Conservation (phyloP, 2,888 invertebrate genomes). For the Lepetodrilus schrolli region DNA sequence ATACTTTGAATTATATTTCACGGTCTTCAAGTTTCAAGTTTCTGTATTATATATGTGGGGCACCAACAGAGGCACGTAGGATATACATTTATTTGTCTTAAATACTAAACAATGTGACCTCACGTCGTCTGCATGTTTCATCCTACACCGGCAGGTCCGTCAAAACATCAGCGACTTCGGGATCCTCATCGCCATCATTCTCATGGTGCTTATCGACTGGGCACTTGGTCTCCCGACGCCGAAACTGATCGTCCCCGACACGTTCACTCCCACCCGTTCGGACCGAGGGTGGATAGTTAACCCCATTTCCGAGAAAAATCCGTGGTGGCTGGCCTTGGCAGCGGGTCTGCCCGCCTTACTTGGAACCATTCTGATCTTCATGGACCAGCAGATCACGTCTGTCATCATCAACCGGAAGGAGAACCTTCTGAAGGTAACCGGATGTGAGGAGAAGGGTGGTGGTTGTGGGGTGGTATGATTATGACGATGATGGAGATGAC, state of each 20-base stretch:
- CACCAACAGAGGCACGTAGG: too few species aligned
- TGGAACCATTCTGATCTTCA: conserved; percentile 97
- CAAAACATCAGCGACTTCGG: conserved; percentile 96
- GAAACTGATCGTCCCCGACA: conserved; percentile 87
- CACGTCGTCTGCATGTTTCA: too few species aligned
- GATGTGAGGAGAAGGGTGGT: too few species aligned
- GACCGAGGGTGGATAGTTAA: conserved; percentile 69
- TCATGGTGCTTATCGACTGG: conserved; percentile 91
- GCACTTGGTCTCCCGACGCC: conserved; percentile 91
- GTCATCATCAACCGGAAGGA: conserved; percentile 99
- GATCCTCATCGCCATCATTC: conserved; percentile 94
- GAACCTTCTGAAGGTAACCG: conserved; percentile 83
- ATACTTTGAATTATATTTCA: too few species aligned
- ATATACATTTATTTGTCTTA: too few species aligned
- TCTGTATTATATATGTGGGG: too few species aligned
- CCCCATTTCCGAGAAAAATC: conserved; percentile 75
- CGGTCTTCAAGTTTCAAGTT: too few species aligned
- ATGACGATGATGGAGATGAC: too few species aligned
- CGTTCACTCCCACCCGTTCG: conserved; percentile 65
- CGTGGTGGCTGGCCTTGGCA: conserved; percentile 87
- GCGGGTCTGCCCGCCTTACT: conserved; percentile 92
- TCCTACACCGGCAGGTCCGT: conserved; percentile 85
- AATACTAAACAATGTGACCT: too few species aligned
- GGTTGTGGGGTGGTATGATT: too few species aligned
- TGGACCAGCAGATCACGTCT: conserved; percentile 99